Base-by-base conservation (phyloP, 2,888 invertebrate genomes). In the Drosophila nigritarsus region DNA sequence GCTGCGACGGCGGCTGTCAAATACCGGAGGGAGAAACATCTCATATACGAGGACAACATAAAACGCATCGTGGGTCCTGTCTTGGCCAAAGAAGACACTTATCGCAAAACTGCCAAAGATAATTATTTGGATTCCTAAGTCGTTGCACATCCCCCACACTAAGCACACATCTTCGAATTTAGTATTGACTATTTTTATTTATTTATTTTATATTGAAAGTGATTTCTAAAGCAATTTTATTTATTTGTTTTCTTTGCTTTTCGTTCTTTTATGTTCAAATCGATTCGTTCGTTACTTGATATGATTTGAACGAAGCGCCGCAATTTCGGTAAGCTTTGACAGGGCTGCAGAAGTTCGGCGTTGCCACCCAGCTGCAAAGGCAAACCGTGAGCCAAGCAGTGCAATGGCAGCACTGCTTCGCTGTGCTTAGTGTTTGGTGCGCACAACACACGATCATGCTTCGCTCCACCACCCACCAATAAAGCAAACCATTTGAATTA, bases 51-150 rank as follows among this genome's bases (percentile, higher is more conserved):
- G 29, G 18, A 36, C 0, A 42, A 74, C 20, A 56, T 30, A 29
- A 18, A 36, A 32, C 11, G 5, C n/a, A 18, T 18, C 40, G 15
- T 38, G 18, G 18, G n/a, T 8, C 7, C 15, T 6, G 45, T 50
- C 24, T 15, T 53, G 13, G 15, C 24, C 24, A 24, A 24, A 42
- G 68, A 72, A 11, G 54, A 67, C 5, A 42, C 20, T 75, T 78
- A 78, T 71, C 65, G 64, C 13, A 75, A 81, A 53, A 38, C 65
- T 2, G 71, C 55, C 30, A 68, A 63, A 42, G 82, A 78, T 29
- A 51, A 42, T 42, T n/a, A 38, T 42, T 34, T 24, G 27, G 42
- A 65, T 27, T 30, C n/a, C 20, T 42, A 42, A 42, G 11, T 20
- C 5, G 32, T 3, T 32, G 11, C 32, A 4, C 40, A 42, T 38